Percentiles rank a stretch among this genome's conserved stretches.
These are phyloP conservation scores for Pseudococcus jackbeardsleyi DNA, from an alignment of 2,888 invertebrate genomes.

Conservation along the genomic window DNA sequence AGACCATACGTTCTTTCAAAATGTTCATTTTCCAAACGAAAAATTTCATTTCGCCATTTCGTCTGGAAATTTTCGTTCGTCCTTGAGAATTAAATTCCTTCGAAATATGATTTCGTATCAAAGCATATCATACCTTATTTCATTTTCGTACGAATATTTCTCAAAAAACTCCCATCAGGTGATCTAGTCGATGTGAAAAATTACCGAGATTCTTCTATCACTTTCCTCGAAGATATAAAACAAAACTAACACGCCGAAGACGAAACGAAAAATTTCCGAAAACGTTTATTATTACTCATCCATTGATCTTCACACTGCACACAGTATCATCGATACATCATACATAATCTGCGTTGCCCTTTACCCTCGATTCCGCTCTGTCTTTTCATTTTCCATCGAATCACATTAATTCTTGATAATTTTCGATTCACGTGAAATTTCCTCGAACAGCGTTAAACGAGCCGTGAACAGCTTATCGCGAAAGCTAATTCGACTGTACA, in stretches of 20 bases:
- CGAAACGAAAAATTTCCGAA: no score
- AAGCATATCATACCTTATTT: background rate
- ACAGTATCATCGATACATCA: background rate
- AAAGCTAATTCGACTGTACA: background rate
- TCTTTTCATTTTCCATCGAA: background rate
- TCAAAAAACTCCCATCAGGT: no score
- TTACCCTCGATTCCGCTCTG: background rate
- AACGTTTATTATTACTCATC: no score
- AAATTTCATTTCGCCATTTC: background rate
- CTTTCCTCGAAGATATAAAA: background rate
- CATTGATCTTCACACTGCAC: no score
- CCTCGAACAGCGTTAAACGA: background rate
- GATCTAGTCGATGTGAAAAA: no score
- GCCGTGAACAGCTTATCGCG: conserved; percentile 15
- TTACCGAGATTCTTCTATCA: background rate
- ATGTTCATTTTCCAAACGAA: background rate
- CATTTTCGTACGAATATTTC: background rate
- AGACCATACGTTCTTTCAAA: background rate
- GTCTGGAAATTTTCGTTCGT: background rate
- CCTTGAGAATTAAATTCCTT: background rate
- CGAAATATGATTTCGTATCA: background rate
- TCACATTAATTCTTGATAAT: background rate
- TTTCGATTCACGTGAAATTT: conserved; percentile 20
- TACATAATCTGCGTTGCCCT: background rate
- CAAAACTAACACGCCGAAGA: background rate